phyloP scores from a whole-genome alignment of 2,888 invertebrate species.

The Noctua comes region DNA sequence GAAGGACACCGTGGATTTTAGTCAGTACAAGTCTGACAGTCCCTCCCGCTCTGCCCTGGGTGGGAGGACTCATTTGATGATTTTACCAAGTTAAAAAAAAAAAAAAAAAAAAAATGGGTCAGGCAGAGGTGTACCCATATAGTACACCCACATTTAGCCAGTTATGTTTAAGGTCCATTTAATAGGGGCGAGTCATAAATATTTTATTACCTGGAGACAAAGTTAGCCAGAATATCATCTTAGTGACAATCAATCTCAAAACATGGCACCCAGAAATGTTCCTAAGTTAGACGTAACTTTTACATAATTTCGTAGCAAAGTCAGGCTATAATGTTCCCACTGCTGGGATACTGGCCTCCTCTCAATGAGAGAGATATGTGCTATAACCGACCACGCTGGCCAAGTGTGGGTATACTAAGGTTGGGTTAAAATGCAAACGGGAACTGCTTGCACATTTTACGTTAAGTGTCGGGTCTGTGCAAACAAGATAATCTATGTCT shows the following conservation, averaged over 20 bases:
- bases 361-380: not conserved
- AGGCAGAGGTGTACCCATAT: not conserved
- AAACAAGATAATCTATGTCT: constrained; percentile 36
- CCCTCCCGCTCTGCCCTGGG: no score
- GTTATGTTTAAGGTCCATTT: not conserved
- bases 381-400: not conserved
- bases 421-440: not conserved
- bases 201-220: no score
- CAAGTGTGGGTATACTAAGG: not conserved
- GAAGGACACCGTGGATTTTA: no score
- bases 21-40: no score
- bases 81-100: no score
- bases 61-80: no score
- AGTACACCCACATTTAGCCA: not conserved
- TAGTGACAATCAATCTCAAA: no score
- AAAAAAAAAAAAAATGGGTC: no score
- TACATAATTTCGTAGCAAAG: not conserved
- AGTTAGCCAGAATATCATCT: no score
- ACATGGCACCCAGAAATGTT: no score
- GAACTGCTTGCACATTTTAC: not conserved
- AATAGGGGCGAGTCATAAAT: no score
- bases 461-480: constrained; percentile 22
- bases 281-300: not conserved
- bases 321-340: not conserved
- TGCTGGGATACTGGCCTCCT: not conserved